Evolutionary conservation across 2,888 invertebrate species (phyloP).

Genomic region (Encarsia formosa): DNA sequence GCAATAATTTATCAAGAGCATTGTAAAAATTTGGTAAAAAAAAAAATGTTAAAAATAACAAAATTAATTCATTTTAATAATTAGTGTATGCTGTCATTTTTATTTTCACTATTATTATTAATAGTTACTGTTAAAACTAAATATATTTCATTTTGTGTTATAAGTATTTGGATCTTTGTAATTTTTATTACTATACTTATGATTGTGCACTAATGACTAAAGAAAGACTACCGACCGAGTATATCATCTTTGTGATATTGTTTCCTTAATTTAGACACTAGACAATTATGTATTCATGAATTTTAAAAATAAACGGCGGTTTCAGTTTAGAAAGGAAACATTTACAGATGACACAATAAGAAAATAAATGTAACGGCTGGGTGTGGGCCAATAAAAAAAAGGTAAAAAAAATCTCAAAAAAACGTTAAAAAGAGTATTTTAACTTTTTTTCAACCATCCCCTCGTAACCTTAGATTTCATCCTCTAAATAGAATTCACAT

Average conservation of each 20-base stretch:
- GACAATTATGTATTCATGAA: conserved; percentile 16
- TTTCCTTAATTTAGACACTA: conserved; percentile 24
- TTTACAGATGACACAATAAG: conserved; percentile 26
- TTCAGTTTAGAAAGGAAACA: conserved; percentile 17
- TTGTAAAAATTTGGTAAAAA: conserved; percentile 20
- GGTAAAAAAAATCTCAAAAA: conserved; percentile 30
- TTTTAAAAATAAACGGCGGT: conserved; percentile 4
- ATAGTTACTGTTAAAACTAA: conserved; percentile 6
- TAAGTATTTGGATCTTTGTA: conserved; percentile 19
- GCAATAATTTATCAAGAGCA: conserved; percentile 16
- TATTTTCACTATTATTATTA: background rate
- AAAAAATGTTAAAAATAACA: conserved; percentile 21
- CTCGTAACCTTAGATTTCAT: background rate
- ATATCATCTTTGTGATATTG: conserved; percentile 27
- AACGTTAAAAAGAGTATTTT: conserved; percentile 3
- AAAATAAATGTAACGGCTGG: conserved; percentile 40
- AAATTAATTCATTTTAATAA: conserved; percentile 18
- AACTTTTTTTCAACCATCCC: conserved; percentile 1
- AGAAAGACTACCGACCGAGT: conserved; percentile 21
- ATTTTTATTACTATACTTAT: conserved; percentile 28
- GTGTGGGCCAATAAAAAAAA: conserved; percentile 44
- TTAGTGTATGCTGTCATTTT: conserved; percentile 17
- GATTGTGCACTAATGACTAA: conserved; percentile 27
- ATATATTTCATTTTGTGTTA: conserved; percentile 21
- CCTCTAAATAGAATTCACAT: too few relatives aligned